Evolutionary conservation across 2,797 vertebrate species (phyloP), one percentile per base, ranked within the genome.

Genomic region (Poeciliopsis presidionis): DNA sequence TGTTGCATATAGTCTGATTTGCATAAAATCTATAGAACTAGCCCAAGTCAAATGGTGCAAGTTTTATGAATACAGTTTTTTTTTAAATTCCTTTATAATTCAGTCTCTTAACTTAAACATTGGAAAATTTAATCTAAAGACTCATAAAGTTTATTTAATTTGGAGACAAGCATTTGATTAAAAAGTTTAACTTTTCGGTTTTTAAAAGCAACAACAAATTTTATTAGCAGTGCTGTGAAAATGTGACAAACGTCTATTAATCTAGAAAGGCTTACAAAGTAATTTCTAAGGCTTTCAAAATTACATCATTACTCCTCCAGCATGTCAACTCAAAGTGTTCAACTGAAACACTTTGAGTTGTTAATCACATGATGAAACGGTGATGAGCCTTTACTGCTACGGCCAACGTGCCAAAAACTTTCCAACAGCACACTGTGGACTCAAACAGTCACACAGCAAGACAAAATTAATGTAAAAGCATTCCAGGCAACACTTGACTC

Each of bases 1-100:
- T 82, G 46, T 75, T 61, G 72, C 89, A 75, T 57, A 28, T 57
- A 57, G 78, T 22, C 43, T 1, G 20, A 86, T 92, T 89, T 90
- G 84, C 86, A 90, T 90, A 82, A 84, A 79, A n/a, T 45, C 78
- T 82, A 47, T 83, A 86, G 57, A 87, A 72, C 14, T 79, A 69
- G 36, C 74, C 51, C 73, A 69, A 78, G 65, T 55, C 45, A 14
- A 72, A 59, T 28, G 7, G 47, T 69, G 25, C 25, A 59, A 59
- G 55, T 30, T 12, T 28, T 57, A 28, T 53, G 25, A 39, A 76
- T 2, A 43, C 25, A 53, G 51, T 28, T 7, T 57, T n/a, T 71
- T 41, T 45, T 28, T 20, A 36, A 36, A 2, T 22, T 46, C 0
- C 25, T 63, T 47, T 3, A n/a, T 65, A 5, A 69, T 43, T 69